These are phyloP conservation scores for Drosophila teissieri DNA, from an alignment of 1,140 invertebrate species.

Conservation along the genomic window DNA sequence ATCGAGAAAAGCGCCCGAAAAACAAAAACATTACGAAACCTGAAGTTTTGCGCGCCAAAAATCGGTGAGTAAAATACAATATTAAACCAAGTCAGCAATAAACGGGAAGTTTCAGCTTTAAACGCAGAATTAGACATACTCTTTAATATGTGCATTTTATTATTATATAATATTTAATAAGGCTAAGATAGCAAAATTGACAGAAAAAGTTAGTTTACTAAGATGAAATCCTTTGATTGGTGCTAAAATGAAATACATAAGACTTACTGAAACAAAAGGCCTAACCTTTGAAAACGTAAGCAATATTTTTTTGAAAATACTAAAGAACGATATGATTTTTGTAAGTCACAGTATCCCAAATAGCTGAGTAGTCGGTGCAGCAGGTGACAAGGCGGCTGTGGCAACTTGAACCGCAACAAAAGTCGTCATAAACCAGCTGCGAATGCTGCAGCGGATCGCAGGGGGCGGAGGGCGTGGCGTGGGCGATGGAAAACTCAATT, in stretches of 20 bases:
- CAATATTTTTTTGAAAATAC: not conserved
- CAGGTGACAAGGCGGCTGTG: conserved; percentile 69
- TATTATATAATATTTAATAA: too few species aligned
- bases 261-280: not conserved
- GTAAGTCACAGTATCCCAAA: conserved; percentile 36
- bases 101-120: conserved; percentile 5
- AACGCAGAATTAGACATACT: conserved; percentile 1
- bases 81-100: conserved; percentile 28
- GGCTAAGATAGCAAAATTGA: too few species aligned
- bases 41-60: conserved; percentile 69
- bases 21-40: conserved; percentile 63
- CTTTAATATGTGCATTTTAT: conserved; percentile 1
- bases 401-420: conserved; percentile 35
- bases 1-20: conserved; percentile 12
- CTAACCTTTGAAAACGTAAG: not conserved
- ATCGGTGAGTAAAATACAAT: conserved; percentile 43
- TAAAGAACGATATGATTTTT: not conserved
- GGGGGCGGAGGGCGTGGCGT: conserved; percentile 66
- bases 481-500: conserved; percentile 60
- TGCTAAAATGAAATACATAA: not conserved
- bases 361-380: conserved; percentile 47
- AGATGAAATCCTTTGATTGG: too few species aligned
- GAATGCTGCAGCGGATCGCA: conserved; percentile 10
- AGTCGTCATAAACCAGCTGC: conserved; percentile 74
- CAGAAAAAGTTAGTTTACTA: too few species aligned